Evolutionary conservation across 2,113 vertebrate species (phyloP), one percentile per base, ranked within the genome.

Genomic region (Cebidichthys violaceus): DNA sequence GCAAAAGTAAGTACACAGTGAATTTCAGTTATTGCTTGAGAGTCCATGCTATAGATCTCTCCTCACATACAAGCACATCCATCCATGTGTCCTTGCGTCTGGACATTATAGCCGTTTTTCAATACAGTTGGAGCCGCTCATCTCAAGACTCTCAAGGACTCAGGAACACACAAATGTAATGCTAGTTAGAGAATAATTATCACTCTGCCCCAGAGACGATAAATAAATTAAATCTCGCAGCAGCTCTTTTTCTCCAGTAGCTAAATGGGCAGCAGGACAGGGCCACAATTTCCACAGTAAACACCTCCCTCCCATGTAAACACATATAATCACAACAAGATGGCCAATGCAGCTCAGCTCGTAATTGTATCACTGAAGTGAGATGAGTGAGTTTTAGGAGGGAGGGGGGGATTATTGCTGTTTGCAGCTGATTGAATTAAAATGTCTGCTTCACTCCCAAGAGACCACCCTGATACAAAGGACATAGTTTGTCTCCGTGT

Each of bases 261-360:
- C 90, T 82, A 88, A 89, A 86, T 64, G 67, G 81, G 82, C 73
- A 75, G 75, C 72, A 81, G 90, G 83, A 79, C 84, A 71, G 84
- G 85, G 83, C 50, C 54, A 31, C 85, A 87, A 82, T 93, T 93
- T 94, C 90, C 82, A 83, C 89, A 86, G 89, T 89, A 93, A 94
- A 94, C 89, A 92, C 92, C 89, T 89, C 90, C 88, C 85, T 86
- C 77, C 87, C 90, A 84, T 91, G 91, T 94, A 94, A 93, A 94
- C 91, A 87, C 89, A 86, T 86, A 79, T 93, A 95, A 95, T 95
- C 89, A 88, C 90, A 93, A 92, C 93, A 94, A 91, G 89, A 94
- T 95, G 95, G 92, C 81, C 69, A 77, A 29, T n/a, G 86, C 84
- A 62, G 75, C 87, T 73, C 50, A 31, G 88, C 87, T 88, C 69